Percentiles rank a stretch among this genome's conserved stretches.
Evolutionary conservation across 2,113 vertebrate genomes (phyloP).

Genomic region (Tachuris rubrigastra): DNA sequence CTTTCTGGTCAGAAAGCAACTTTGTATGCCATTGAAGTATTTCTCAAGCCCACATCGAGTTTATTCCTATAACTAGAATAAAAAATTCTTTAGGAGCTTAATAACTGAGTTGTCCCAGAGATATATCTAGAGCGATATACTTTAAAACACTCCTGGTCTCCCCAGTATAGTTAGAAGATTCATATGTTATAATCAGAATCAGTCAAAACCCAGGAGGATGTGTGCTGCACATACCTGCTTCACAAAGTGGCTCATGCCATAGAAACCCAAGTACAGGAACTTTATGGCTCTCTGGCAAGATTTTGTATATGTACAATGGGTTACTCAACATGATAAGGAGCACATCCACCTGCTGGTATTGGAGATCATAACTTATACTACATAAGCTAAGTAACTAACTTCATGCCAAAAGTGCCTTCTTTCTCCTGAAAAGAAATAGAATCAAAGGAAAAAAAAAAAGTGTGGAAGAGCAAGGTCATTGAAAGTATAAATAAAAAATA

Average conservation of each 20-base stretch:
- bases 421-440: background rate
- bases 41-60: background rate
- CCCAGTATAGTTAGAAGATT: background rate
- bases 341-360: background rate
- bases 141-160: background rate
- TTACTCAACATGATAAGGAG: background rate
- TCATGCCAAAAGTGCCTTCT: background rate
- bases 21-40: background rate
- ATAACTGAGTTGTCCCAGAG: background rate
- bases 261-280: background rate
- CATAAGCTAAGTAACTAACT: background rate
- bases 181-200: background rate
- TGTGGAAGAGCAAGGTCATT: background rate
- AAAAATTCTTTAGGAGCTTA: background rate
- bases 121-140: background rate
- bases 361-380: background rate
- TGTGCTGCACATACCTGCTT: background rate
- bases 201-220: background rate
- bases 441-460: background rate
- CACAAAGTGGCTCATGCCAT: accelerated
- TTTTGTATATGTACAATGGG: accelerated
- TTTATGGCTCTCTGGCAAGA: background rate
- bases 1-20: background rate
- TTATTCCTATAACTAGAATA: background rate
- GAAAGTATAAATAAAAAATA: background rate